Evolutionary conservation across 2,888 invertebrate genomes (phyloP), one percentile per base, ranked within the genome.

Genomic region (Meiosimyza platycephala): DNA sequence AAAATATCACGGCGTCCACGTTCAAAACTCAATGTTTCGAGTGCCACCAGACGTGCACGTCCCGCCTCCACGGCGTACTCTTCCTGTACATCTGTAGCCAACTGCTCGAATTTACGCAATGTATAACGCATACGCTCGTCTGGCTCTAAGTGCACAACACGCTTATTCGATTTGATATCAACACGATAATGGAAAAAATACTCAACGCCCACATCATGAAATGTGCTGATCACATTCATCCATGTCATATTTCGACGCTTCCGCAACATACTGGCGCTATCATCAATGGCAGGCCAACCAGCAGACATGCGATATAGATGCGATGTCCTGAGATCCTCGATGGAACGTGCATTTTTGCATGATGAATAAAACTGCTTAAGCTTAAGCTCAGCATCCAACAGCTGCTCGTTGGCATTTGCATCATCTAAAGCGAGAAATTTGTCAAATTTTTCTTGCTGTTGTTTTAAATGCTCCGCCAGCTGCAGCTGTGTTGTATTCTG

Each of bases 251-350:
- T 83, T n/a, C 78, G 78, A 2, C 80, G 76, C 15, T 76, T 79
- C 3, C 80, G 78, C 22, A 78, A 51, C 72, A 78, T 79, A 4
- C 65, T 18, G 4, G 74, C 54, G 0, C 68, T 72, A 1, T 79
- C 74, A 47, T 85, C 85, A 15, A 87, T 76, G 1, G 81, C 84
- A 13, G 87, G 87, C 86, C 86, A 86, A 6, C 86, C 86, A 6
- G 84, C 85, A n/a, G 79, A 81, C 11, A 74, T 75, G 11, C 79
- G 81, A 63, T 85, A 86, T 52, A 86, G 78, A 65, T 81, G 80
- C 4, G 85, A 81, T 2, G 73, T 72, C 28, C 79, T 83, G 33
- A 87, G 72, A 1, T 83, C 79, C 4, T 83, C 82, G 52, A 78
- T 62, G 1, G 80, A 77, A 6, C 87, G 84, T 12, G 79, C 77